phyloP scores from a whole-genome alignment of 2,888 invertebrate species.

The Heterodera filipjevi region DNA sequence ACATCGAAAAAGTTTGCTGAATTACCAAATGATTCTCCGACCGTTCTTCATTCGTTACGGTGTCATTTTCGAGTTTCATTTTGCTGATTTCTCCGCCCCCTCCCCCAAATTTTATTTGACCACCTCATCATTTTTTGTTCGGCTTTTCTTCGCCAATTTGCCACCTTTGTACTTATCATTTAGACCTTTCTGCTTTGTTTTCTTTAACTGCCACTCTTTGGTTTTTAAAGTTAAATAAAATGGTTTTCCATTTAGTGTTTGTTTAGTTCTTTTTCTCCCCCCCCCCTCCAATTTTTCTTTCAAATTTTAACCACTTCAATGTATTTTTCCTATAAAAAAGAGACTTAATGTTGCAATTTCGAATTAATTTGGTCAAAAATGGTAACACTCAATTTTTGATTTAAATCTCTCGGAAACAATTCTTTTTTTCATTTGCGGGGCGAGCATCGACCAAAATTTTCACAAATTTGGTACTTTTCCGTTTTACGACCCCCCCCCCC shows the following conservation, averaged over 20 bases:
- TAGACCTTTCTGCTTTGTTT: not conserved
- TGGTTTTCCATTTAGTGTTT: not conserved
- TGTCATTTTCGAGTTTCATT: not conserved
- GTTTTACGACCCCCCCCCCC: no score
- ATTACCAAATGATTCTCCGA: no score
- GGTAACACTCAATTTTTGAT: no score
- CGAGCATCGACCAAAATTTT: no score
- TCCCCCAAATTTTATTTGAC: not conserved
- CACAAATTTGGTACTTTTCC: no score
- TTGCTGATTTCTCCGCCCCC: not conserved
- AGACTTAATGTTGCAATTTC: not conserved
- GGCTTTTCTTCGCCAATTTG: not conserved
- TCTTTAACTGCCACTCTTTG: not conserved
- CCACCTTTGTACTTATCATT: not conserved
- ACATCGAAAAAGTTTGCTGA: no score
- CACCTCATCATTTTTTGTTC: not conserved
- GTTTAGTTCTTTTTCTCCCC: not conserved
- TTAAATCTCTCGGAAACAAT: no score
- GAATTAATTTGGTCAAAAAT: no score
- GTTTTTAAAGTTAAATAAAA: not conserved
- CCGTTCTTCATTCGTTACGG: no score
- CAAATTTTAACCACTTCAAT: not conserved
- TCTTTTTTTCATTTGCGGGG: no score
- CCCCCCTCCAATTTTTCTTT: not conserved
- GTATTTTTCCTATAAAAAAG: not conserved